Evolutionary conservation across 2,888 invertebrate genomes (phyloP), one percentile per base, ranked within the genome.

Genomic region (Spodoptera picta): DNA sequence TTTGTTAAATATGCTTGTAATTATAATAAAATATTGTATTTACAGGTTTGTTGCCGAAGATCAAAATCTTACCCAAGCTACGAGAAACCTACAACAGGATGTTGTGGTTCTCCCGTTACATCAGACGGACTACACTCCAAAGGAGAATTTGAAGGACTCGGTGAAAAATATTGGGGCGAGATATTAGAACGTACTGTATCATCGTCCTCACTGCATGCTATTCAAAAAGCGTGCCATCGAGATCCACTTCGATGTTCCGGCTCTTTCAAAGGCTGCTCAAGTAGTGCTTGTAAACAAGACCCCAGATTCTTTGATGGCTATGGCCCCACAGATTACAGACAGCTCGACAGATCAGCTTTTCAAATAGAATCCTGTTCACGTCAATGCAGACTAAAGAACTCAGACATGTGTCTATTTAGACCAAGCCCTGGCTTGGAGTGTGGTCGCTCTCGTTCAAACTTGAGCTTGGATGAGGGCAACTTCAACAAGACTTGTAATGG

Each of bases 151-250:
- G 96, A 96, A 82, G 96, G 96, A 0, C 92, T 96, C 0, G 96
- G 96, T 19, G 96, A 96, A 87, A 96, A 96, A 86, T 96, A 96
- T 83, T 96, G 96, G 96, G 96, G 96, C 27, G 97, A 97, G 92
- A 97, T 97, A 81, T 91, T 97, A 75, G 97, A 97, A 87, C 94
- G 97, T 7, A 97, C 97, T 0, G 96, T 97, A 9, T 97, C 97
- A 49, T 97, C 97, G 1, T 96, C 95, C 62, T 97, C 97, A 53
- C 93, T 97, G 49, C 97, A 97, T 82, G 96, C 96, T 41, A 95
- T 96, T 73, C 96, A 96, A 81, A 95, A 95, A 80, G 89, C 93
- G 42, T 95, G 94, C 51, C 93, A 94, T 54, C 87, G 94, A 77
- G 95, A 94, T 63, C 88, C 89, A 14, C 80, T 91, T 31, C 83